Base-by-base conservation (phyloP, 2,888 invertebrate species). In the Ectropis crepuscularia region DNA sequence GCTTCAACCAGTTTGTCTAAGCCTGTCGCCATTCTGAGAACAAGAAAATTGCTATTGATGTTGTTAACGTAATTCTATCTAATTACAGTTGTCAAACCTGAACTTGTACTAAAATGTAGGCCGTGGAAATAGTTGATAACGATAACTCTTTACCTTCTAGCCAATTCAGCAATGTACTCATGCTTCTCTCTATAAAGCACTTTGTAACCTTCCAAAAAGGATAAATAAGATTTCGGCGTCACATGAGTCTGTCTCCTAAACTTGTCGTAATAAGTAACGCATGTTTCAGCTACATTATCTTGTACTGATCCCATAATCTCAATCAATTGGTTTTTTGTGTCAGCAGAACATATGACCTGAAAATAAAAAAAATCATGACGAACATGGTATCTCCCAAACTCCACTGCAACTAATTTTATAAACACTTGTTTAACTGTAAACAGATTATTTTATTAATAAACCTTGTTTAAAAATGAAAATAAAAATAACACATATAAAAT, bases 181-280 rank as follows among this genome's bases (percentile, higher is more conserved):
- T 96, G 95, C 79, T 96, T 96, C 58, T 95, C 94, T 47, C 93
- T 93, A 77, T 98, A 98, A 16, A 98, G 93, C 1, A 86, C 84
- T 86, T 98, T 98, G 82, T 98, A 98, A 2, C 96, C 96, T 62
- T 94, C 95, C 71, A 98, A 90, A 83, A 98, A 98, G 0, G 96
- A 96, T 53, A 98, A 93, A 79, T 97, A 97, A 0, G 98, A 98
- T 85, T 98, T 98, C 0, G 98, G 98, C 0, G 98, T 98, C 0
- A 98, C 98, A 82, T 96, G 97, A 0, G 97, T 95, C 78, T 96
- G 95, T 58, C 98, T 94, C 41, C 98, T 94, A 83, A 95, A 98
- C 72, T 95, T 94, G 57, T 97, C 96, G 83, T 95, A 98, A 83
- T 98, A 98, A 37, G 94, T 92, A 0, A 79, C 67, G 70, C 98